Evolutionary conservation across 2,888 invertebrate species (phyloP), one percentile per base, ranked within the genome.

Genomic region (Bursaphelenchus okinawaensis): DNA sequence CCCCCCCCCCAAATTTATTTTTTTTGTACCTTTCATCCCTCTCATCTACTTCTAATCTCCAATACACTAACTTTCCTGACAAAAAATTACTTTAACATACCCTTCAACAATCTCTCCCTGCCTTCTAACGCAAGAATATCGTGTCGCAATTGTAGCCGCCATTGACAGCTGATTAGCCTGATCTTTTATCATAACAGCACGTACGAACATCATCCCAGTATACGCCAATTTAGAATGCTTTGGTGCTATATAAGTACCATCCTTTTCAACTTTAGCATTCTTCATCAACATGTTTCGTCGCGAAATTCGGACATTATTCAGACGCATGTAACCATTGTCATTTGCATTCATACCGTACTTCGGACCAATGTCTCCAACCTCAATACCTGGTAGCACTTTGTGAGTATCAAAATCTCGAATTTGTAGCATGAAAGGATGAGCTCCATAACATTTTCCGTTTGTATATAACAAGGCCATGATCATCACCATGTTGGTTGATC

Each of bases 391-490:
- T 76, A 95, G 82, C 0, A 93, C 92, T 84, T 88, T 86, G 82
- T 94, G 93, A 0, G 91, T 91, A 16, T 92, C 89, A 79, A 90
- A 89, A 80, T 93, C 90, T 56, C 95, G 87, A 6, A 95, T 85
- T 81, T 93, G 94, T 0, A 94, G 92, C 73, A 95, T 88, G 84
- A 95, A 95, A 0, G 92, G 89, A 83, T 95, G 94, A 73, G 93
- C 89, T 26, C 95, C 95, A 83, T 90, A 88, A 81, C 90, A 89
- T 31, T 75, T 69, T 22, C 90, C 91, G 78, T 89, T 87, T 2
- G 91, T 90, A 83, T 91, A 89, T 2, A 96, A 87, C 83, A 94
- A 93, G 1, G 95, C 94, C 83, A 94, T 89, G 0, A 95, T 91
- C 29, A 95, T 86, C 55, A 92, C 91, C 85, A 92, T 89, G 85